Conservation (phyloP, 2,113 vertebrate genomes). For the Nothoprocta pentlandii region DNA sequence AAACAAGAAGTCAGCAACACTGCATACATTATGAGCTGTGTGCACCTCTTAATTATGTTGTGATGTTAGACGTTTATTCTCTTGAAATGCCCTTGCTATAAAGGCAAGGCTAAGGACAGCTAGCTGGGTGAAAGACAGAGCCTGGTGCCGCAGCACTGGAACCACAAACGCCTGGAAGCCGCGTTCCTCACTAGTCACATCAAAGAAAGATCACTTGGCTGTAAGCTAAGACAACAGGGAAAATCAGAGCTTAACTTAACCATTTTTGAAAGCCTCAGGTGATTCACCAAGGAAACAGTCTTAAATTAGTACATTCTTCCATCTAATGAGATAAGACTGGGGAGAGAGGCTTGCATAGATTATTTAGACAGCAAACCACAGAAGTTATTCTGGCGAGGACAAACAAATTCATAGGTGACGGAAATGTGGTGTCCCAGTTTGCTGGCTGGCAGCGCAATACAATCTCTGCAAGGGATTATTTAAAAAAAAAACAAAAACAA, state of each 20-base stretch:
- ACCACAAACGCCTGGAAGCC: background rate
- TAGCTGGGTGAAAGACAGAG: background rate
- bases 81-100: background rate
- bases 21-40: background rate
- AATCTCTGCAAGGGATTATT: background rate
- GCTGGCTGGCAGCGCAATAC: background rate
- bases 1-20: background rate
- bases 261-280: conserved; percentile 38
- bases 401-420: conserved; percentile 26
- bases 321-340: background rate
- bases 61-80: background rate
- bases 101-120: background rate
- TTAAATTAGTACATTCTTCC: conserved; percentile 25
- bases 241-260: conserved; percentile 33
- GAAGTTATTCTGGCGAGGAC: conserved; percentile 29
- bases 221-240: conserved; percentile 1
- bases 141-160: background rate
- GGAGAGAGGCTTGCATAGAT: background rate
- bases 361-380: conserved; percentile 21
- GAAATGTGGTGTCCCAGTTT: background rate
- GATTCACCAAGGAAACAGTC: conserved; percentile 59
- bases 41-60: background rate
- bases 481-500: background rate
- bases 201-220: background rate
- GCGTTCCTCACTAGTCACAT: background rate